These are phyloP conservation scores for Muscidifurax raptorellus DNA, from an alignment of 1,140 invertebrate genomes.

Conservation along the genomic window DNA sequence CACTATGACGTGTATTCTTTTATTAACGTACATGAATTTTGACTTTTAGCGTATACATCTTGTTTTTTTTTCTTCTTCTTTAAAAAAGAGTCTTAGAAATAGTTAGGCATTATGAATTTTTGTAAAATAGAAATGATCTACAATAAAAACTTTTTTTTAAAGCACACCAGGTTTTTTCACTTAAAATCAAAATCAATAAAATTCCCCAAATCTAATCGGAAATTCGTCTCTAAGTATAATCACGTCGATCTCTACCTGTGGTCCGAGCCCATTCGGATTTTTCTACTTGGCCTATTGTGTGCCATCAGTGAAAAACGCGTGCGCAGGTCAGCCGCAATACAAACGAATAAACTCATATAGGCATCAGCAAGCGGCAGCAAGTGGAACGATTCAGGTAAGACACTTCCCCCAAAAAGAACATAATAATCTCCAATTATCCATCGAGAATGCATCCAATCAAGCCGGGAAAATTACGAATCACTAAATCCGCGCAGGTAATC, in stretches of 20 bases:
- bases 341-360: no score
- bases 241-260: not conserved
- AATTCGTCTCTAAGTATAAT: not conserved
- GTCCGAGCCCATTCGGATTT: constrained; percentile 16
- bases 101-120: constrained; percentile 28
- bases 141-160: constrained; percentile 43
- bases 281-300: constrained; percentile 17
- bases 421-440: not conserved
- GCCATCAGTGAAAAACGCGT: constrained; percentile 11
- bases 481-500: no score
- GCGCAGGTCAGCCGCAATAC: constrained; percentile 25
- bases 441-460: not conserved
- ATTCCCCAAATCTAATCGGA: not conserved
- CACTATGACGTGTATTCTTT: constrained; percentile 10
- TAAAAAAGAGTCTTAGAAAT: not conserved
- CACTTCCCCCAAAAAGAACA: no score
- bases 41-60: not conserved
- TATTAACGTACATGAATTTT: not conserved
- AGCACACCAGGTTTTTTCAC: not conserved
- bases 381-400: not conserved
- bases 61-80: not conserved
- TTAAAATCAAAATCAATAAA: not conserved
- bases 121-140: constrained; percentile 40
- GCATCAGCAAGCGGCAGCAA: no score
- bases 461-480: not conserved